These are phyloP conservation scores for Clitarchus hookeri DNA, from an alignment of 2,888 invertebrate genomes.

Conservation along the genomic window DNA sequence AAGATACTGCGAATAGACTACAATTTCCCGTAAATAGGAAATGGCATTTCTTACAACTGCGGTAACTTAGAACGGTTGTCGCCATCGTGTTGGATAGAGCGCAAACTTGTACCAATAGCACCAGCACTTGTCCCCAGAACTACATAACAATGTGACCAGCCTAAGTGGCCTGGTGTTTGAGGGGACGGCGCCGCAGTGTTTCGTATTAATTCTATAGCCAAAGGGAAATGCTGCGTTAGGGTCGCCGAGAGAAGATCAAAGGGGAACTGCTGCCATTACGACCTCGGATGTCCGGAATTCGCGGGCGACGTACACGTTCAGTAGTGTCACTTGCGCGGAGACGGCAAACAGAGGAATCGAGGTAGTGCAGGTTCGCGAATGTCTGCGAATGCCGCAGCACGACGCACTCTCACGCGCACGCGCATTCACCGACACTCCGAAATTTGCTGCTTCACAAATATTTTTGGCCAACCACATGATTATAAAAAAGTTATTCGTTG, in stretches of 20 bases:
- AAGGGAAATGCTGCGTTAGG: neutral
- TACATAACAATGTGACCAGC: neutral
- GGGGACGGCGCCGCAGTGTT: neutral
- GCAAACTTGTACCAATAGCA: neutral
- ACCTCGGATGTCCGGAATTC: neutral
- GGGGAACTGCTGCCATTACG: neutral
- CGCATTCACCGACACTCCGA: too few relatives aligned
- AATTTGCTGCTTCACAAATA: too few relatives aligned
- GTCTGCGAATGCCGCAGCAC: too few relatives aligned
- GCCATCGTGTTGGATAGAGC: too few relatives aligned
- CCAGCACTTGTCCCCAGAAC: neutral
- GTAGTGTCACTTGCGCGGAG: neutral
- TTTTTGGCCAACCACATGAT: too few relatives aligned
- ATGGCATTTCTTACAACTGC: too few relatives aligned
- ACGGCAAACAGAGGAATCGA: neutral
- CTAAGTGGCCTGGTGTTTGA: neutral
- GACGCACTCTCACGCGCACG: too few relatives aligned
- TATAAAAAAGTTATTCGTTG: too few relatives aligned
- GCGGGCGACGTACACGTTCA: neutral
- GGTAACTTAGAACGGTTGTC: too few relatives aligned
- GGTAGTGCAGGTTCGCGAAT: too few relatives aligned
- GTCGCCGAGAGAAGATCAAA: neutral
- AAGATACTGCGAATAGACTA: too few relatives aligned
- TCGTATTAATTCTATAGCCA: neutral
- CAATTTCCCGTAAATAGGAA: too few relatives aligned